Base-by-base conservation (phyloP, 2,888 invertebrate species). In the Ypsolopha sequella region DNA sequence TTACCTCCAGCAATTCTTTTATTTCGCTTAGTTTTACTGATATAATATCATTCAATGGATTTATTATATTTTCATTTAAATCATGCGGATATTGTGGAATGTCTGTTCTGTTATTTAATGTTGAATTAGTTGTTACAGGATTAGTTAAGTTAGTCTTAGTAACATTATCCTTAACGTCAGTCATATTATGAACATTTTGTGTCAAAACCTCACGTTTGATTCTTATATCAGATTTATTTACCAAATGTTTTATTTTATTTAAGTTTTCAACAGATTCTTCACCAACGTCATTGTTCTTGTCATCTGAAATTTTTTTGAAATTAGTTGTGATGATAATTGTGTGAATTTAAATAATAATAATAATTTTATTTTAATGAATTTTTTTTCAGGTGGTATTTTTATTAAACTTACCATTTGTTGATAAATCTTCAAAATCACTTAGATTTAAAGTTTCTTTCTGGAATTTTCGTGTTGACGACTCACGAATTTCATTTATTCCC, bases 21-120 rank as follows among this genome's bases (percentile, higher is more conserved):
- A 78, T 56, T 63, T 81, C 79, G 47, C 59, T 66, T 53, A 68
- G 55, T 57, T 74, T 79, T 8, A 68, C 64, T 33, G 57, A 55
- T 35, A 80, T 70, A 0, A 80, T 62, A 54, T 63, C 65, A 24
- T 55, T 62, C 36, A 82, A 52, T 34, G 76, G 73, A 34, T 56
- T 50, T 6, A 73, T 52, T 0, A 77, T 62, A 50, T 60, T 57
- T 0, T 62, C 52, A 34, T 61, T 62, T 24, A 73, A 44, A 46
- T 61, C 55, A 13, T 56, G 49, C 6, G 56, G n/a, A n/a, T 51
- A 41, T 4, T 53, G 9, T 9, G 55, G 11, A 2, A 46, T 53
- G 10, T 49, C 9, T 38, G 51, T 38, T 14, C 51, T 41, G 7
- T 24, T 24, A 4, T 54, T 36, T 36, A 34, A 11, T n/a, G 11